These are phyloP conservation scores for Phasia obesa DNA, from an alignment of 2,888 invertebrate genomes.

Conservation along the genomic window DNA sequence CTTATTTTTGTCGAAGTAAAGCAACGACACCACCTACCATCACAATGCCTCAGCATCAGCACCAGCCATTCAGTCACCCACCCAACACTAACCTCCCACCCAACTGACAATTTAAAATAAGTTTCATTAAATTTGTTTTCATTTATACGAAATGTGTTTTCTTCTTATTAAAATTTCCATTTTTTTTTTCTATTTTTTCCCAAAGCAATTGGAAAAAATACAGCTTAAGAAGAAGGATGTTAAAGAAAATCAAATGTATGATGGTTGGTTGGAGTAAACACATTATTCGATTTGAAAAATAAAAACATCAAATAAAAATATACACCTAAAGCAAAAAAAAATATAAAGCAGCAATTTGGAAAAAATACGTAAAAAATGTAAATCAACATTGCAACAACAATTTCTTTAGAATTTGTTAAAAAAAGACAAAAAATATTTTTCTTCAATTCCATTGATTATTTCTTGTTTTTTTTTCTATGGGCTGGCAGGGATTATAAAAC, in stretches of 20 bases:
- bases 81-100: too few relatives aligned
- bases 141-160: slow-evolving; percentile 41
- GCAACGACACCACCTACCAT: not conserved
- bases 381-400: slow-evolving; percentile 56
- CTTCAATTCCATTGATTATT: slow-evolving; percentile 35
- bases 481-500: too few relatives aligned
- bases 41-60: too few relatives aligned
- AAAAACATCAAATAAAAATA: slow-evolving; percentile 5
- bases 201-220: slow-evolving; percentile 31
- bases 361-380: slow-evolving; percentile 47
- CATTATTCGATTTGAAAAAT: not conserved
- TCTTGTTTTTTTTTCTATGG: not conserved
- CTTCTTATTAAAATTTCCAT: not conserved
- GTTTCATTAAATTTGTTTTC: slow-evolving; percentile 60
- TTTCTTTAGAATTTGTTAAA: slow-evolving; percentile 52
- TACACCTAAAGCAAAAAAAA: slow-evolving; percentile 4
- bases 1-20: slow-evolving; percentile 3
- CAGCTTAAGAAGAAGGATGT: not conserved
- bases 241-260: slow-evolving; percentile 11
- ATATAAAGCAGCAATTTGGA: not conserved
- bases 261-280: too few relatives aligned
- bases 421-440: slow-evolving; percentile 35
- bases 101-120: slow-evolving; percentile 44
- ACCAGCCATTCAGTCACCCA: too few relatives aligned
- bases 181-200: slow-evolving; percentile 3